Conservation (phyloP, 2,113 vertebrate genomes). For the Cairina moschata region DNA sequence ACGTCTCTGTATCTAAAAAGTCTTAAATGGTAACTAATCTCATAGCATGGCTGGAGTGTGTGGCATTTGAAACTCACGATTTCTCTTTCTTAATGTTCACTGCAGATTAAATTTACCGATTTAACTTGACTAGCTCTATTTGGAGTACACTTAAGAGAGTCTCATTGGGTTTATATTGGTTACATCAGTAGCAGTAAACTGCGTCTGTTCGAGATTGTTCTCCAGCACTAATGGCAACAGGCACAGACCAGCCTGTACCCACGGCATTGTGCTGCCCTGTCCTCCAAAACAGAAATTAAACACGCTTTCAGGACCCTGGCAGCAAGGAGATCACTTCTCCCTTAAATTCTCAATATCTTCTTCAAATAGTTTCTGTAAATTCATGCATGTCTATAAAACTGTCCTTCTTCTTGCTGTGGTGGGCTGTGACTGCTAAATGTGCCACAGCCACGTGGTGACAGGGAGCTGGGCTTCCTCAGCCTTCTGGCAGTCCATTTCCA, state of each 20-base stretch:
- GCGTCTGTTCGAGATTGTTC: neutral
- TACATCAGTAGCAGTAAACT: neutral
- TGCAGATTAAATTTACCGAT: conserved; percentile 37
- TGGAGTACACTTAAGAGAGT: neutral
- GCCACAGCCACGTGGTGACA: too few species aligned
- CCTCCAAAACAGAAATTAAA: neutral
- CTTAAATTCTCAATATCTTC: neutral
- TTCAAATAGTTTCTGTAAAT: neutral
- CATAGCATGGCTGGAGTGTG: neutral
- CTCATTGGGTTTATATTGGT: neutral
- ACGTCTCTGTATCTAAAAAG: conserved; percentile 33
- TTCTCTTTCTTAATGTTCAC: conserved; percentile 25
- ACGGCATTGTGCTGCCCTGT: neutral
- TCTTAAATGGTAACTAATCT: conserved; percentile 31
- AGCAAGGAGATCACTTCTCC: neutral
- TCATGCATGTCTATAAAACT: neutral
- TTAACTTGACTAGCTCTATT: conserved; percentile 35
- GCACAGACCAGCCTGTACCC: neutral
- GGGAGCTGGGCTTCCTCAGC: neutral
- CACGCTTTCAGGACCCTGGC: neutral
- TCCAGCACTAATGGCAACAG: neutral
- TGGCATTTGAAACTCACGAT: neutral
- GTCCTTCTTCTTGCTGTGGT: neutral
- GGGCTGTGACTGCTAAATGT: too few species aligned
- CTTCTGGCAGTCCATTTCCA: neutral